Percentiles rank a stretch among this genome's conserved stretches.
Evolutionary conservation across 23 tunicate species (phyloP).

Genomic region (Botrylloides violaceus): DNA sequence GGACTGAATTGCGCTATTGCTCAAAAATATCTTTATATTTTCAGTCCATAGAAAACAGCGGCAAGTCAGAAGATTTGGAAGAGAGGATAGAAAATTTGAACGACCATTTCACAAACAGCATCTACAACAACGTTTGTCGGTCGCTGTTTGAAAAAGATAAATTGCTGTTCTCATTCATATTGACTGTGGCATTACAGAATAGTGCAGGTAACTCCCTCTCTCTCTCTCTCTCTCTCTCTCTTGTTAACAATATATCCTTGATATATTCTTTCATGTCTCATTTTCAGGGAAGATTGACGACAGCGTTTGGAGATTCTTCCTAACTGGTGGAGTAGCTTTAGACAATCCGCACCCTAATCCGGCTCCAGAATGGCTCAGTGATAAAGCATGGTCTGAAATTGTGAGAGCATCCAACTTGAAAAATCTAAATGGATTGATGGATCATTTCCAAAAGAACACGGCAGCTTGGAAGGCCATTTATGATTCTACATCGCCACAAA

Average conservation of each 20-base stretch:
- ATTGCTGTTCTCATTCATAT: conserved; percentile 77
- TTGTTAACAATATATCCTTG: not conserved
- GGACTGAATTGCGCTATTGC: no score
- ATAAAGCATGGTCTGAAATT: conserved; percentile 92
- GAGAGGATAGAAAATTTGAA: conserved; percentile 79
- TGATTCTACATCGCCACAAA: conserved; percentile 77
- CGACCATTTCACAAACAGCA: conserved; percentile 85
- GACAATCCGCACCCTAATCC: conserved; percentile 93
- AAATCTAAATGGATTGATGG: conserved; percentile 82
- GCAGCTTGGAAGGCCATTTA: conserved; percentile 57
- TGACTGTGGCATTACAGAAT: conserved; percentile 73
- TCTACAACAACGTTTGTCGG: conserved; percentile 92
- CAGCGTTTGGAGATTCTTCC: conserved; percentile 87
- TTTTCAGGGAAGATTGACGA: conserved; percentile 80
- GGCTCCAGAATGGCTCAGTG: conserved; percentile 87
- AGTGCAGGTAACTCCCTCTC: conserved; percentile 38
- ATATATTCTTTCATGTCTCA: not conserved
- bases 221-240: not conserved
- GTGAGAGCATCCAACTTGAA: conserved; percentile 76
- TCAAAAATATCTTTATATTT: not conserved
- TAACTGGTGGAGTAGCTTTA: conserved; percentile 92
- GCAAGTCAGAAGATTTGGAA: conserved; percentile 46
- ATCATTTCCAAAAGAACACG: conserved; percentile 39
- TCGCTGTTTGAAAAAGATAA: conserved; percentile 95
- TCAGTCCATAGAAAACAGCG: conserved; percentile 83